A percentile compares a stretch with the other conserved stretches of the same genome.
phyloP scores from a whole-genome alignment of 2,113 vertebrate species.

The Mesocricetus auratus region DNA sequence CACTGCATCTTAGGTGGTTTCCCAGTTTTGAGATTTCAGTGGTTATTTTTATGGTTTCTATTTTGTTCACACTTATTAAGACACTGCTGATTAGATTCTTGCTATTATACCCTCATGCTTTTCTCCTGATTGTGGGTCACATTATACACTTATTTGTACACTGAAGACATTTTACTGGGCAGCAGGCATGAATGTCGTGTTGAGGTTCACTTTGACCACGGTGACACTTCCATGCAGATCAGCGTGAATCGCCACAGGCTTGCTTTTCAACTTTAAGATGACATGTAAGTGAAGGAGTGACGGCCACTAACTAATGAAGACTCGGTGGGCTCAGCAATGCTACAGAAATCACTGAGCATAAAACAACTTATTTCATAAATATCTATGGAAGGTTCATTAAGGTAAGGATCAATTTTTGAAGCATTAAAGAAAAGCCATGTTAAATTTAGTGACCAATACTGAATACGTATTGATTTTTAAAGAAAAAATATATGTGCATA shows the following conservation, averaged over 20 bases:
- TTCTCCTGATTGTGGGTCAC: neutral
- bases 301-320: neutral
- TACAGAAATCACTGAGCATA: neutral
- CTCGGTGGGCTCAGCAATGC: neutral
- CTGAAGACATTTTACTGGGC: neutral
- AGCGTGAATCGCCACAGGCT: neutral
- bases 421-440: neutral
- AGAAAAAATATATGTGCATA: neutral
- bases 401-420: conserved; percentile 21
- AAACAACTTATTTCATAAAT: neutral
- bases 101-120: neutral
- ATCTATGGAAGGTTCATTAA: conserved; percentile 36
- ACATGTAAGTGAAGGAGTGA: neutral
- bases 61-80: neutral
- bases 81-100: neutral
- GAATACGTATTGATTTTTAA: conserved; percentile 46
- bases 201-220: neutral
- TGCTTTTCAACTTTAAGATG: neutral
- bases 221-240: neutral
- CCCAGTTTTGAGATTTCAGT: neutral
- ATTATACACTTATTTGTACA: neutral
- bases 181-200: neutral
- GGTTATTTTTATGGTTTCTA: neutral
- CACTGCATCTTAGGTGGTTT: neutral
- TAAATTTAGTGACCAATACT: conserved; percentile 19